Base-by-base conservation (phyloP, 2,888 invertebrate species). In the Drosophila eohydei region DNA sequence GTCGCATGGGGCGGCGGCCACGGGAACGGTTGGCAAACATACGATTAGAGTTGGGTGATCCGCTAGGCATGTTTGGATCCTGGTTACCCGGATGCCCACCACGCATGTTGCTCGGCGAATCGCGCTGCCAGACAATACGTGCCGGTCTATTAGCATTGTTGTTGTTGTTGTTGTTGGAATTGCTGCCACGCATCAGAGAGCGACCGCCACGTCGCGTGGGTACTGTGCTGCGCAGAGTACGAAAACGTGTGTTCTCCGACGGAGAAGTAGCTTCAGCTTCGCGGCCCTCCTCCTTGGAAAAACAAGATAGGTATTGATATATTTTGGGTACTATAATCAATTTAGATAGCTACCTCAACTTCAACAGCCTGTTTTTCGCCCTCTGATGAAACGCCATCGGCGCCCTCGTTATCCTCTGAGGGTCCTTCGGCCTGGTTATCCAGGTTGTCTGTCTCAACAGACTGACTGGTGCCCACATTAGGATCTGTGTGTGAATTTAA, bases 241-340 rank as follows among this genome's bases (percentile, higher is more conserved):
- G 93, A 3, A 91, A 93, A 1, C 95, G 92, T 5, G 94, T 94
- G 74, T 94, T 95, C 54, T 94, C 94, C 26, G 95, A 95, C 3
- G 94, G 95, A 1, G 94, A 93, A n/a, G 92, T 95, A 2, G 97
- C 97, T 92, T 97, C 97, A 2, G 97, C 97, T 93, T 97, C 97
- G 57, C 97, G 95, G 4, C 96, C 96, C 90, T 97, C 97, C 91
- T 96, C 96, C 92, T 93, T 92, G 2, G 2, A 11, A 28, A 40
- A 30, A 16, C 26, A 51, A 28, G 16, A 9, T 52, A 26, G 4
- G 7, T n/a, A 9, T 12, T 14, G 32, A 11, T 16, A 2, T 40
- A 30, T 6, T 26, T 26, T 21, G 26, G 26, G 7, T 6, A 30
- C n/a, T 16, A 1, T n/a, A 14, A 14, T n/a, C 30, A 3, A 9